These are phyloP conservation scores for Myotis davidii DNA, from an alignment of 2,113 vertebrate species.

Conservation along the genomic window DNA sequence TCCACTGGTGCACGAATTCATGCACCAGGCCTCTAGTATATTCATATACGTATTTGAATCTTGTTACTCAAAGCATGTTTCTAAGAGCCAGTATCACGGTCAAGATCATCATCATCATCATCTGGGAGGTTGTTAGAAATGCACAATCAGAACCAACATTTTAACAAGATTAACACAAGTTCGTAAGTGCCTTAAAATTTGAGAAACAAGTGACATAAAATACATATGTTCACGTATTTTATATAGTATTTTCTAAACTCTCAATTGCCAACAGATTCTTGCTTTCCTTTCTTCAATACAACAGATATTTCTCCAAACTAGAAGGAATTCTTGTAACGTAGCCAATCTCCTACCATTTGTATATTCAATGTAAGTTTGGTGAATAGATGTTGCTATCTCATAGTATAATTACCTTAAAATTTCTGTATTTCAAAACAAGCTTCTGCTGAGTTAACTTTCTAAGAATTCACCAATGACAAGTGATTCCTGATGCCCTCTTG, in stretches of 20 bases:
- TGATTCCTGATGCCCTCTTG: background rate
- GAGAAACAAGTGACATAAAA: background rate
- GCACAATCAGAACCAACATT: background rate
- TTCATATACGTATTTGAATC: background rate
- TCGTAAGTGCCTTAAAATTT: background rate
- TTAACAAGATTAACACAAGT: background rate
- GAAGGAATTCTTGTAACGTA: background rate
- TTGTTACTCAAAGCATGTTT: background rate
- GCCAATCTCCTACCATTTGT: background rate
- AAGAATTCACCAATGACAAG: background rate
- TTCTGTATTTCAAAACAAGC: constrained; percentile 31
- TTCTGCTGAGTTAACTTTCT: background rate
- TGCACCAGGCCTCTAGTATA: background rate
- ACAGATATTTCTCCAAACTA: background rate
- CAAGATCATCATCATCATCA: background rate
- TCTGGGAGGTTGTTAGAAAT: background rate
- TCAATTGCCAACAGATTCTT: background rate
- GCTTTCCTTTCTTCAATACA: background rate
- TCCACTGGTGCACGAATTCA: too few species aligned
- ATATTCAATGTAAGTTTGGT: background rate
- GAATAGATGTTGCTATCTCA: background rate
- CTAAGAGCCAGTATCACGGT: background rate
- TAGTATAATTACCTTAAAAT: background rate
- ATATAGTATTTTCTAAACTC: background rate
- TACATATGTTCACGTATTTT: background rate